Conservation (phyloP, 2,113 vertebrate genomes). For the Sialia sialis region DNA sequence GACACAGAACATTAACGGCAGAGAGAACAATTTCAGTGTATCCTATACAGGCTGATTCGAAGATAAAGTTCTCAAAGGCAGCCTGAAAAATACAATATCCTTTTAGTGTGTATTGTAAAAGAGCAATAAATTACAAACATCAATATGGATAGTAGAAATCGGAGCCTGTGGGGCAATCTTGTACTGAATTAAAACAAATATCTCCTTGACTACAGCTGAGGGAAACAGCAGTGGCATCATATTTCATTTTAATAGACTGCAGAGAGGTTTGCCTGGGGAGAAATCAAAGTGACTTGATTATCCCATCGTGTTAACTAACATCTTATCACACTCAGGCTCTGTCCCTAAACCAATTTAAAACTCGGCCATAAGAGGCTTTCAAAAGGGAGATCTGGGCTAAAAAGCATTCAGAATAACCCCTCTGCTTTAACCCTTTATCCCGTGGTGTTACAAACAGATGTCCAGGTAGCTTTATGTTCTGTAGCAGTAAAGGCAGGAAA, state of each 20-base stretch:
- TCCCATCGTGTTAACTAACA: constrained; percentile 41
- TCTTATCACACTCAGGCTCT: background rate
- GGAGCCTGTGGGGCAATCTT: constrained; percentile 12
- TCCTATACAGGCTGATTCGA: background rate
- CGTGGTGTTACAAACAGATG: background rate
- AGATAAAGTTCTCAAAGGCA: constrained; percentile 11
- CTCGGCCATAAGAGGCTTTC: background rate
- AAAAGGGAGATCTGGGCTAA: background rate
- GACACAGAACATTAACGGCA: background rate
- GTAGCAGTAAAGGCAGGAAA: background rate
- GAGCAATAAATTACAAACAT: constrained; percentile 23
- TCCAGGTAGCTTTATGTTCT: background rate
- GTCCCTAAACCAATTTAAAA: constrained; percentile 16
- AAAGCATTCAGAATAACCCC: background rate
- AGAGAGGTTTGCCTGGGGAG: constrained; percentile 23
- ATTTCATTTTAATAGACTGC: constrained; percentile 63
- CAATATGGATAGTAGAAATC: background rate
- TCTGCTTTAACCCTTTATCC: background rate
- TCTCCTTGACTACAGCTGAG: constrained; percentile 1
- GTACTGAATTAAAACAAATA: constrained; percentile 48
- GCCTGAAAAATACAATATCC: background rate
- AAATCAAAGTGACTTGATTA: constrained; percentile 55
- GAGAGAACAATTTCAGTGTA: background rate
- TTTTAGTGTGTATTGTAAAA: background rate
- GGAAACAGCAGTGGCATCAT: background rate